phyloP scores from a whole-genome alignment of 2,888 invertebrate species.

The Campopleginae sp. region DNA sequence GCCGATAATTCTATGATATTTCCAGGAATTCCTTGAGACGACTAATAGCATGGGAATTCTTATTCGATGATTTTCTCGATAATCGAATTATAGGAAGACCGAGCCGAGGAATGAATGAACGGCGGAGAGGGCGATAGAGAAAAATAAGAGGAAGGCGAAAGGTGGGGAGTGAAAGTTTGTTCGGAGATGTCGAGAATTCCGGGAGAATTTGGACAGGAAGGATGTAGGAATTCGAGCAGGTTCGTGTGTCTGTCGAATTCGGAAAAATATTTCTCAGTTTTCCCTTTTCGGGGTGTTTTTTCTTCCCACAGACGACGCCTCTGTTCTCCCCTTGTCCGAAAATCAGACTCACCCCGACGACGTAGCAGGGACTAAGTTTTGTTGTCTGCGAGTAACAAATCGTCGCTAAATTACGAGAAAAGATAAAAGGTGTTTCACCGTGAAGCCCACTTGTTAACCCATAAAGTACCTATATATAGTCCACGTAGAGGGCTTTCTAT shows the following conservation, averaged over 20 bases:
- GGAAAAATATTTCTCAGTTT: constrained; percentile 5
- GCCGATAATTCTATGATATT: constrained; percentile 50
- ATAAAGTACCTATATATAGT: background rate
- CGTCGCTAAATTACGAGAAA: constrained; percentile 54
- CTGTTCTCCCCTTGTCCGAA: background rate
- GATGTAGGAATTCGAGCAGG: constrained; percentile 22
- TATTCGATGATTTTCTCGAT: constrained; percentile 38
- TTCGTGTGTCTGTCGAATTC: constrained; percentile 15
- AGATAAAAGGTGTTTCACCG: constrained; percentile 20
- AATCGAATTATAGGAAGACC: constrained; percentile 47
- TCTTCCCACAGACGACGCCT: background rate
- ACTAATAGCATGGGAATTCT: constrained; percentile 11
- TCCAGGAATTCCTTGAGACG: constrained; percentile 34
- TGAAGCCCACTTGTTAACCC: constrained; percentile 16
- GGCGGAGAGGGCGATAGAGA: background rate
- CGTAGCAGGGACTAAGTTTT: background rate
- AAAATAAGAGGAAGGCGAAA: background rate
- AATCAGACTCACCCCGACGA: constrained; percentile 4
- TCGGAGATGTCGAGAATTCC: background rate
- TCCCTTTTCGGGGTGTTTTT: background rate
- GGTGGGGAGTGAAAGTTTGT: constrained; percentile 39
- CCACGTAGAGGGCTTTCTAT: background rate
- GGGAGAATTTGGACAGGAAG: constrained; percentile 11
- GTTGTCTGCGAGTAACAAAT: constrained; percentile 60
- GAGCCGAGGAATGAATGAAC: background rate